Evolutionary conservation across 1,140 invertebrate genomes (phyloP).

Genomic region (Latrodectus geometricus): DNA sequence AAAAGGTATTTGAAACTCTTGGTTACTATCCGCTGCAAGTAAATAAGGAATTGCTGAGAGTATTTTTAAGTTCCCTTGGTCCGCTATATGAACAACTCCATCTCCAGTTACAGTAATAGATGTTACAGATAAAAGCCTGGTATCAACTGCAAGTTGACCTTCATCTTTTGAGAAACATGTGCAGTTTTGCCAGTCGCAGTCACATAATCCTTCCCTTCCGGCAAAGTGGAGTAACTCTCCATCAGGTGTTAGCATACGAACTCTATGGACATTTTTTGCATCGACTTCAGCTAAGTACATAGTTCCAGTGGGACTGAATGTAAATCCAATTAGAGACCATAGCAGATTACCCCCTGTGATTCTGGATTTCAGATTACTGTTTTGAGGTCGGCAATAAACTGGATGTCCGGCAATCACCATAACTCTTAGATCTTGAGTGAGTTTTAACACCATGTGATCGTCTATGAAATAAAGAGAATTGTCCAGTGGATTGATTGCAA

Average conservation of each 20-base stretch:
- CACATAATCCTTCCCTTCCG: constrained; percentile 72
- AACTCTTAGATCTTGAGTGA: constrained; percentile 85
- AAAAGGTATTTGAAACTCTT: constrained; percentile 94
- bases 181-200: constrained; percentile 62
- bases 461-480: constrained; percentile 95
- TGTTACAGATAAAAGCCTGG: constrained; percentile 83
- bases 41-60: constrained; percentile 92
- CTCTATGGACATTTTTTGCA: constrained; percentile 90
- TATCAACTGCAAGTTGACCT: constrained; percentile 63
- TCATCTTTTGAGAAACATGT: constrained; percentile 53
- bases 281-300: constrained; percentile 95
- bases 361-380: constrained; percentile 67
- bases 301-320: constrained; percentile 92
- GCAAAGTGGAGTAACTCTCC: constrained; percentile 92
- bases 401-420: constrained; percentile 93
- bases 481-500: constrained; percentile 93
- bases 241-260: constrained; percentile 90
- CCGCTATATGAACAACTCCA: constrained; percentile 92
- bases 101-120: constrained; percentile 93
- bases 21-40: constrained; percentile 75
- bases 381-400: constrained; percentile 84
- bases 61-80: constrained; percentile 86
- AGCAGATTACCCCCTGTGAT: constrained; percentile 76
- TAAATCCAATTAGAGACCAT: constrained; percentile 71
- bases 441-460: constrained; percentile 90